Percentiles rank a stretch among this genome's conserved stretches.
Evolutionary conservation across 2,797 vertebrate genomes (phyloP).

Genomic region (Balearica regulorum): DNA sequence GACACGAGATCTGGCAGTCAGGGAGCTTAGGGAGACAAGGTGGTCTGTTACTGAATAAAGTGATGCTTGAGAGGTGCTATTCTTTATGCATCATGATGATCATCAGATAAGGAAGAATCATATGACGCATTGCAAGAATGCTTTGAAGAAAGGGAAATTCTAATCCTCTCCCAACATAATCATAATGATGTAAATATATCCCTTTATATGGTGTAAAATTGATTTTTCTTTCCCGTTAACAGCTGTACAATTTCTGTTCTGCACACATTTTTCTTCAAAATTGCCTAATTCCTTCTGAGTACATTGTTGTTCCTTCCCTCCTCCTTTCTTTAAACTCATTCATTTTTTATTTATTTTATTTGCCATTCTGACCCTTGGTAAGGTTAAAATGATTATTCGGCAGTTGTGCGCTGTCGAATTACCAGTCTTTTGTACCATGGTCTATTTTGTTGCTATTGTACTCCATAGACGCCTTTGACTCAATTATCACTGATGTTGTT

Average conservation of each 20-base stretch:
- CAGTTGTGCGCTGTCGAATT: constrained; percentile 24
- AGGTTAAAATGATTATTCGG: constrained; percentile 55
- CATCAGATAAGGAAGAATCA: constrained; percentile 63
- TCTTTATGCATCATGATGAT: constrained; percentile 52
- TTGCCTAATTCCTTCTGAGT: not conserved
- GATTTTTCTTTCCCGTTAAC: constrained; percentile 49
- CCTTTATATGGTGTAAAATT: constrained; percentile 40
- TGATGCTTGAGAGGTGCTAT: constrained; percentile 59
- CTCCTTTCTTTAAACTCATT: not conserved
- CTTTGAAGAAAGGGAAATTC: constrained; percentile 57
- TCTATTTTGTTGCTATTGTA: constrained; percentile 34
- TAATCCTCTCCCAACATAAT: constrained; percentile 48
- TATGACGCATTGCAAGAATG: constrained; percentile 45
- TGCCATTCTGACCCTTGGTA: constrained; percentile 1
- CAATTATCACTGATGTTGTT: constrained; percentile 49
- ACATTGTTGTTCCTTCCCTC: not conserved
- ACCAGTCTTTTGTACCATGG: not conserved
- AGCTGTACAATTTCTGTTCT: constrained; percentile 28
- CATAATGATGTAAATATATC: constrained; percentile 53
- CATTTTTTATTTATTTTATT: constrained; percentile 55
- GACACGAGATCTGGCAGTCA: constrained; percentile 35
- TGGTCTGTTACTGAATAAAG: constrained; percentile 53
- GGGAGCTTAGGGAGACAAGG: constrained; percentile 24
- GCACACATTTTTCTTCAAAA: constrained; percentile 43
- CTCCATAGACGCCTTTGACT: constrained; percentile 24